Evolutionary conservation across 2,797 vertebrate genomes (phyloP).

Genomic region (Pagetopsis macropterus): DNA sequence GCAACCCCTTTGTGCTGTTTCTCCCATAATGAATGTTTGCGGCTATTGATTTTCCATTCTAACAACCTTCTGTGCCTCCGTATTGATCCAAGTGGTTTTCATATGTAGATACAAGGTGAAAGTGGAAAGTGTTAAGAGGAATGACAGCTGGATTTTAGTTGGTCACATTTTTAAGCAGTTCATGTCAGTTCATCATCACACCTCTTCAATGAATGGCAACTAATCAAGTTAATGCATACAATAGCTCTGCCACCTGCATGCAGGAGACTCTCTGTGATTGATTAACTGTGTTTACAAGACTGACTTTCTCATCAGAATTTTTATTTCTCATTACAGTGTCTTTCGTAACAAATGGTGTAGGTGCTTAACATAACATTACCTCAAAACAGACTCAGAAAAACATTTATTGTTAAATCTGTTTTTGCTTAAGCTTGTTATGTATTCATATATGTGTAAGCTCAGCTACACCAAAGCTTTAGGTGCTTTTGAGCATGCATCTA

Average conservation of each 20-base stretch:
- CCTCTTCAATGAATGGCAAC: constrained; percentile 60
- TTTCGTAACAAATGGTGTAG: constrained; percentile 58
- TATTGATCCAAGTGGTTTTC: constrained; percentile 67
- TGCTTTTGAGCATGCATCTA: constrained; percentile 54
- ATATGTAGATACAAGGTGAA: constrained; percentile 63
- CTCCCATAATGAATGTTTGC: constrained; percentile 62
- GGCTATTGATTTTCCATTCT: constrained; percentile 71
- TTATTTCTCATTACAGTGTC: constrained; percentile 68
- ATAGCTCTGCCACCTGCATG: constrained; percentile 50
- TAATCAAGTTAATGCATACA: constrained; percentile 64
- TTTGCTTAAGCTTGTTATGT: constrained; percentile 47
- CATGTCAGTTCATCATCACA: constrained; percentile 42
- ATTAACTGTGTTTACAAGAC: constrained; percentile 66
- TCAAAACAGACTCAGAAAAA: constrained; percentile 48
- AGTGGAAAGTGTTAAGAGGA: constrained; percentile 38
- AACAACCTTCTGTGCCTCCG: constrained; percentile 33
- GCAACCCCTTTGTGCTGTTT: constrained; percentile 39
- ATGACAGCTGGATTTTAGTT: constrained; percentile 23
- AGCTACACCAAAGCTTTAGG: constrained; percentile 35
- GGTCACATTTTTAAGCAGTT: constrained; percentile 46
- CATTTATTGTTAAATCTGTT: constrained; percentile 53
- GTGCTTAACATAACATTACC: constrained; percentile 63
- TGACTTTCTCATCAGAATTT: constrained; percentile 71
- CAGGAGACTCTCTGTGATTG: constrained; percentile 63
- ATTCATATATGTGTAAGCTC: constrained; percentile 57